Evolutionary conservation across 1,140 invertebrate genomes (phyloP), one percentile per base, ranked within the genome.

Genomic region (Pseudomyrmex flavicornis): DNA sequence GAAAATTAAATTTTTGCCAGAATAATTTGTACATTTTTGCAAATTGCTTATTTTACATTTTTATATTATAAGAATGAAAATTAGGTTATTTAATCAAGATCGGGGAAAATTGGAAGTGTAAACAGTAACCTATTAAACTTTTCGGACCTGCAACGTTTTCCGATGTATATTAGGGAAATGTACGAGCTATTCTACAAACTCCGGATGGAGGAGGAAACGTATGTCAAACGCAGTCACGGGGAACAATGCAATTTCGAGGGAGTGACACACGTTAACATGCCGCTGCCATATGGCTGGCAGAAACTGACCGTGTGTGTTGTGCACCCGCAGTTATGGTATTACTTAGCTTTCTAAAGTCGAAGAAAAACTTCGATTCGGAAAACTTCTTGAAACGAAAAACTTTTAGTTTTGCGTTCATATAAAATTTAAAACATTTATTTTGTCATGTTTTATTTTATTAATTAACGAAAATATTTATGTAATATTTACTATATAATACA

Each of bases 231-330:
- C 46, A 63, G 50, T 63, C 48, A 35, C 17, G 15, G 46, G 76
- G 50, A 90, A 90, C 91, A 91, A 91, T 91, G 85, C 86, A 89
- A 89, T 92, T 91, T 89, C 54, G 86, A 85, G 88, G 84, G 74
- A 82, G 76, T 76, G 84, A 84, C 77, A 84, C 77, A 84, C 65
- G 83, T 88, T 86, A 69, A 74, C 58, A 46, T 56, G 8, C 75
- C 80, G 68, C 17, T 0, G 63, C 91, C 92, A 92, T 92, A 92
- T 92, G 92, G 91, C 83, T 35, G 73, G 66, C 91, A 92, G 85
- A 89, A 35, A 89, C 69, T 62, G 46, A 80, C 68, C 52, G 82
- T 17, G 50, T 1, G 75, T 62, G 70, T 56, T 63, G 50, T 54
- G 58, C 20, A 76, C 63, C 20, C 13, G 7, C n/a, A 20, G 35